Evolutionary conservation across 1,140 invertebrate species (phyloP), one percentile per base, ranked within the genome.

Genomic region (Wiebesia pumilae): DNA sequence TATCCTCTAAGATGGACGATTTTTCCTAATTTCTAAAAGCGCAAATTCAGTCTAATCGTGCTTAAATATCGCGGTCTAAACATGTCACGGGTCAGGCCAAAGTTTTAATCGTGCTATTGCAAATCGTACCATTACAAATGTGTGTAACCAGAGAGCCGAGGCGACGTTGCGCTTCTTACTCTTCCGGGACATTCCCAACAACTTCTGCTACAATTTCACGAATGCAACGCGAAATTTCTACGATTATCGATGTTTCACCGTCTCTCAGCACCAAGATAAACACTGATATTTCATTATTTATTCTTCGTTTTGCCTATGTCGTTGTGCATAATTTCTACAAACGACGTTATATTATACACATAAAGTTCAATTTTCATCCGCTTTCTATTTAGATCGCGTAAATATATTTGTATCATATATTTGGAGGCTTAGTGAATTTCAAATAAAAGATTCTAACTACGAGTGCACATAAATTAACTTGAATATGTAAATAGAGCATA

Each of bases 131-230:
- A 4, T 27, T 27, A 27, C 54, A 35, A 0, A 69, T 40, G 10
- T 38, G 27, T 69, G 77, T 86, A 82, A 88, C 80, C 87, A 81
- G 84, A 38, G 7, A 69, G 19, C 10, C 54, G n/a, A 40, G 19
- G 88, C 88, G 82, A 43, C 91, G 91, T 92, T 91, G 89, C 91
- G 91, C 91, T 92, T 92, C 91, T 90, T 91, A 89, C 89, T 89
- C 91, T 91, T 91, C 87, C 91, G 89, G 90, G 89, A 84, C 91
- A 91, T 87, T 90, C 85, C 10, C 78, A n/a, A 19, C 12, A 30
- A 10, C 47, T 58, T 73, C 35, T 81, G 67, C 40, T 81, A 81
- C 35, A 71, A 67, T 85, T 81, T 85, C 58, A 65, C 51, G 6
- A 27, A 62, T 75, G 67, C 82, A 62, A 19, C 80, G 80, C 33